Base-by-base conservation (phyloP, 2,113 vertebrate species). In the Vicugna pacos region DNA sequence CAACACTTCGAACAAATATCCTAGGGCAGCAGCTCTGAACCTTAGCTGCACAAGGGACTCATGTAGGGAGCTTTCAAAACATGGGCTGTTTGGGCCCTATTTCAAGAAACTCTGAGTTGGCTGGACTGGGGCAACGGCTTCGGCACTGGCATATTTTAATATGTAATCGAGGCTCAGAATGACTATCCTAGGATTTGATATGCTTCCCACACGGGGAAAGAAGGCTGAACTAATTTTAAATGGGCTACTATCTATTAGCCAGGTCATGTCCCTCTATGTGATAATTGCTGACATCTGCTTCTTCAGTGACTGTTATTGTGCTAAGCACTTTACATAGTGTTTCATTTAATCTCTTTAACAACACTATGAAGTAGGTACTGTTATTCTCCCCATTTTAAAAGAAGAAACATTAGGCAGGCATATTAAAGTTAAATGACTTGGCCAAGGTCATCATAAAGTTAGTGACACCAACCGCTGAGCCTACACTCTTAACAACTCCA, bases 41-140 rank as follows among this genome's bases (percentile, higher is more conserved):
- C 83, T 67, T 10, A 42, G n/a, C 52, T 76, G 12, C 9, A 64
- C 24, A 26, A 19, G 65, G 26, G 48, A 56, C 35, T n/a, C 38
- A 13, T 10, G 8, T 30, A 17, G 19, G 52, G 38, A 92, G 67
- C 13, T 35, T 69, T n/a, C 1, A 20, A 35, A 52, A 76, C 50
- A 28, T 8, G n/a, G 22, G 42, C 56, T 14, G 28, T 15, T 17
- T 26, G 16, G 52, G 46, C 13, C 73, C 72, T 26, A 20, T 50
- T 64, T 79, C 1, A 3, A 84, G 73, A 42, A 14, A 77, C 24
- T 70, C 30, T 38, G 26, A 32, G 32, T 20, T 19, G 35, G 42
- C 0, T 20, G 28, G 12, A n/a, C 4, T 6, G 12, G 8, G 17
- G 10, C 17, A 6, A 20, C 11, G 13, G 50, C 15, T n/a, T 48